Conservation (phyloP, 2,797 vertebrate species). For the Leptatherina wallacei region DNA sequence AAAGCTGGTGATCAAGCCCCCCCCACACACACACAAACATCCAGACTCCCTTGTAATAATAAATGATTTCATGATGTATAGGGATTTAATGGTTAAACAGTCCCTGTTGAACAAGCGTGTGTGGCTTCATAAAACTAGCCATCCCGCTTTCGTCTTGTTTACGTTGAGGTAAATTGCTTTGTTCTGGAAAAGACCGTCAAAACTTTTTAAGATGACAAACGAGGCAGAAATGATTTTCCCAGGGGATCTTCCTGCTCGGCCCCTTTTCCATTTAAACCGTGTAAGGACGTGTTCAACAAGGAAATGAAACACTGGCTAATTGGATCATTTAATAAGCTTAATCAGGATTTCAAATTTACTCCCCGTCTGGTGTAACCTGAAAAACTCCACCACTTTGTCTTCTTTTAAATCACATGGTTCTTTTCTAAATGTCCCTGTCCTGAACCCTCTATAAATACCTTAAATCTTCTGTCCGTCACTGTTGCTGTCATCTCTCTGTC, state of each 20-base stretch:
- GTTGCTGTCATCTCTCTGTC: slow-evolving; percentile 39
- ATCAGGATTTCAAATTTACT: slow-evolving; percentile 29
- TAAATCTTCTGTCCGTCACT: slow-evolving; percentile 12
- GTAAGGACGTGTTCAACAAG: slow-evolving; percentile 43
- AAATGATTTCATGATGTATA: slow-evolving; percentile 62
- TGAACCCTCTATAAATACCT: slow-evolving; percentile 33
- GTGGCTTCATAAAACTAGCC: slow-evolving; percentile 47
- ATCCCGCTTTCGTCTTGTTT: slow-evolving; percentile 51
- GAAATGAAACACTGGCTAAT: slow-evolving; percentile 51
- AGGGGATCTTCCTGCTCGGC: slow-evolving; percentile 34
- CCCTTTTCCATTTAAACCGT: slow-evolving; percentile 14
- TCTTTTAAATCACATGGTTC: slow-evolving; percentile 11
- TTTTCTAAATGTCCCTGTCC: slow-evolving; percentile 5
- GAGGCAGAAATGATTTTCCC: slow-evolving; percentile 44
- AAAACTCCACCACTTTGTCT: slow-evolving; percentile 22
- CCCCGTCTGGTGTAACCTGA: slow-evolving; percentile 26
- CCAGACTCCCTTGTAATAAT: slow-evolving; percentile 51
- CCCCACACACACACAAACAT: slow-evolving; percentile 27
- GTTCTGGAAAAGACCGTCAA: slow-evolving; percentile 53
- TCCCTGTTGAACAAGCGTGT: slow-evolving; percentile 44
- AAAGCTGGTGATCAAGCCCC: slow-evolving; percentile 36
- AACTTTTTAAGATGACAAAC: slow-evolving; percentile 51
- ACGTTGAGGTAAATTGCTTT: slow-evolving; percentile 52
- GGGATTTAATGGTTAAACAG: slow-evolving; percentile 60
- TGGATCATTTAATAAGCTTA: slow-evolving; percentile 58